Evolutionary conservation across 2,888 invertebrate genomes (phyloP), one percentile per base, ranked within the genome.

Genomic region (Cremastinae sp.): DNA sequence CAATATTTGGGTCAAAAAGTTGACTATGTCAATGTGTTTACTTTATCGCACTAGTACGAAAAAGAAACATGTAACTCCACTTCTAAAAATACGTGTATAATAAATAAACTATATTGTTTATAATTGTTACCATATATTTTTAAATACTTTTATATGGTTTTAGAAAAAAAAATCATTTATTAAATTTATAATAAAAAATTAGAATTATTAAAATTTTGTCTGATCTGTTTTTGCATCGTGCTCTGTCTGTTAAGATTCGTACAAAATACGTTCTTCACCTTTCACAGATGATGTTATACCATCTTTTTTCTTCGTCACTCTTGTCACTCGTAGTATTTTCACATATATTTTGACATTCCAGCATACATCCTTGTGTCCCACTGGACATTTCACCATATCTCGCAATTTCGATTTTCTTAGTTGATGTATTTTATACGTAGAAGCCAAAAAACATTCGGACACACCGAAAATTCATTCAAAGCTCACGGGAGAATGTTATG

Each of bases 341-440:
- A 83, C 82, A 83, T 86, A 86, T 84, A 85, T 85, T 84, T 84
- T 82, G 84, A 82, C 83, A 81, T 82, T 80, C 81, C 82, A n/a
- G n/a, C n/a, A n/a, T 81, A 85, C 68, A 85, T 81, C 79, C 76
- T 68, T 36, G 47, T 74, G 68, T 73, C 77, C 79, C 78, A 73
- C 41, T 66, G 75, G 82, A 80, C 76, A 82, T 80, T 78, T 64
- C 64, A 68, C 62, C 70, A n/a, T 41, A 34, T 78, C 77, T 65
- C 53, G 38, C 53, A 54, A 56, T 61, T 70, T 43, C 64, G 53
- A 59, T 79, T 74, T 74, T 72, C 72, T 45, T 68, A n/a, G 69
- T 16, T 18, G 34, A 28, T 51, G 34, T 45, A 45, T 7, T 20
- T 45, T 34, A 59, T 28, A 47, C 61, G 41, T 53, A n/a, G n/a